Percentiles rank a stretch among this genome's conserved stretches.
Conservation (phyloP, 1,140 invertebrate species). For the Pissodes strobi region DNA sequence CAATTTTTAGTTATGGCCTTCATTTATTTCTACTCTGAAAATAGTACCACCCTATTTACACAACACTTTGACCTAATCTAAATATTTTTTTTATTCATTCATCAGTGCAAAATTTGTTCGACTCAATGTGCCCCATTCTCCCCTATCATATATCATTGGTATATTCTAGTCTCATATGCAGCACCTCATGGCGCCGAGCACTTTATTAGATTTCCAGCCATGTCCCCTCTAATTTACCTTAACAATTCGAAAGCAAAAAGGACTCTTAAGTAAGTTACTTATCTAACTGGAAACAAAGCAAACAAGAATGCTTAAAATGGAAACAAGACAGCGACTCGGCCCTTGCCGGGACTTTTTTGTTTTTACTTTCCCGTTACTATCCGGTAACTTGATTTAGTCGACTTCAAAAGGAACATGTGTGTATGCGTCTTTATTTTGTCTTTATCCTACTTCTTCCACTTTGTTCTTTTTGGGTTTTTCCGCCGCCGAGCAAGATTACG, state of each 20-base stretch:
- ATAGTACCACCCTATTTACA: too few relatives aligned
- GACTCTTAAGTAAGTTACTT: slow-evolving; percentile 13
- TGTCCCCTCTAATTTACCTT: not conserved
- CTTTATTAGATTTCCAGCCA: not conserved
- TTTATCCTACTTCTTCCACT: not conserved
- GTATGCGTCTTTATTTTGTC: slow-evolving; percentile 21
- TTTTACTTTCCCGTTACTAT: slow-evolving; percentile 7
- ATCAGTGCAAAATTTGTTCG: too few relatives aligned
- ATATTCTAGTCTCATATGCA: too few relatives aligned
- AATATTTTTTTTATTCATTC: too few relatives aligned
- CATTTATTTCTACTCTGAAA: too few relatives aligned
- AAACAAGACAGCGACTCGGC: slow-evolving; percentile 15
- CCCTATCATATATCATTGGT: too few relatives aligned
- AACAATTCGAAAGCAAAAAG: not conserved
- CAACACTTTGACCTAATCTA: too few relatives aligned
- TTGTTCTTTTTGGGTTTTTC: slow-evolving; percentile 2
- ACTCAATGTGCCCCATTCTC: too few relatives aligned
- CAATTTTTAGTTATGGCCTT: too few relatives aligned
- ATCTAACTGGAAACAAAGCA: not conserved
- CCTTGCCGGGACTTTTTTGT: not conserved
- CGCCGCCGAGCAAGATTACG: too few relatives aligned
- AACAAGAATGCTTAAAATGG: not conserved
- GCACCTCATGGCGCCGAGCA: too few relatives aligned
- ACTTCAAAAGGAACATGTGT: slow-evolving; percentile 23
- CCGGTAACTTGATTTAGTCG: slow-evolving; percentile 18